Percentiles rank a stretch among this genome's conserved stretches.
phyloP scores from a whole-genome alignment of 1,140 invertebrate species.

The Drosophila rufa region DNA sequence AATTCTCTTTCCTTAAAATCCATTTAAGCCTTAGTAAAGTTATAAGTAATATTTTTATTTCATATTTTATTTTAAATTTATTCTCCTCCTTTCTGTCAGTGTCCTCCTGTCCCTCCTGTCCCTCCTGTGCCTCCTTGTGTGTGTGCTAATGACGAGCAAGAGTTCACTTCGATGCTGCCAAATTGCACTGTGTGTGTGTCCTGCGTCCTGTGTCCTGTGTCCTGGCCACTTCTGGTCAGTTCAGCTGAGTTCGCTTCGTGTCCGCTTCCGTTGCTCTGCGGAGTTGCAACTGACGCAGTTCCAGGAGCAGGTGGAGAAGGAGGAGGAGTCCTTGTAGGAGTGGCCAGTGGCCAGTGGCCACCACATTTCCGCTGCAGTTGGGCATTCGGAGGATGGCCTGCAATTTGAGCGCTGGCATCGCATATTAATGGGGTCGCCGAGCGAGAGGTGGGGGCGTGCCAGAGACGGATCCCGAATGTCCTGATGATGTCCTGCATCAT shows the following conservation, averaged over 20 bases:
- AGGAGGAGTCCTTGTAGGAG: constrained; percentile 33
- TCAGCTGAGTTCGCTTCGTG: constrained; percentile 22
- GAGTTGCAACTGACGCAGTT: constrained; percentile 35
- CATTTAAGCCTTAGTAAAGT: too few relatives aligned
- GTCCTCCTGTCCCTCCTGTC: not conserved
- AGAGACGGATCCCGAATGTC: not conserved
- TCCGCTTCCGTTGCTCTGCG: constrained; percentile 13
- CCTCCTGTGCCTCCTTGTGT: constrained; percentile 5
- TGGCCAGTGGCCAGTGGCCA: constrained; percentile 45
- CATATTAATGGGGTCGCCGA: constrained; percentile 67
- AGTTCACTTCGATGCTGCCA: constrained; percentile 69
- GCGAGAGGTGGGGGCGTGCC: constrained; percentile 31
- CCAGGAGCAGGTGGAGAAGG: constrained; percentile 2
- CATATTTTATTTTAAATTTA: too few relatives aligned
- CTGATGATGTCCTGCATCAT: constrained; percentile 30
- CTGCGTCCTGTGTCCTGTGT: not conserved
- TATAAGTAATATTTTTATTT: not conserved
- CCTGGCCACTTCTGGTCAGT: constrained; percentile 43
- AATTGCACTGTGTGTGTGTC: constrained; percentile 42
- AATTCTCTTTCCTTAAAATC: too few relatives aligned
- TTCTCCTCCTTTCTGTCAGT: not conserved
- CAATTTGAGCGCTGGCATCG: constrained; percentile 76
- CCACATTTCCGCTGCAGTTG: constrained; percentile 76
- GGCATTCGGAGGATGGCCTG: constrained; percentile 66
- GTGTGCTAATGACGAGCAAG: constrained; percentile 70